These are phyloP conservation scores for Noctua comes DNA, from an alignment of 2,888 invertebrate genomes.

Conservation along the genomic window DNA sequence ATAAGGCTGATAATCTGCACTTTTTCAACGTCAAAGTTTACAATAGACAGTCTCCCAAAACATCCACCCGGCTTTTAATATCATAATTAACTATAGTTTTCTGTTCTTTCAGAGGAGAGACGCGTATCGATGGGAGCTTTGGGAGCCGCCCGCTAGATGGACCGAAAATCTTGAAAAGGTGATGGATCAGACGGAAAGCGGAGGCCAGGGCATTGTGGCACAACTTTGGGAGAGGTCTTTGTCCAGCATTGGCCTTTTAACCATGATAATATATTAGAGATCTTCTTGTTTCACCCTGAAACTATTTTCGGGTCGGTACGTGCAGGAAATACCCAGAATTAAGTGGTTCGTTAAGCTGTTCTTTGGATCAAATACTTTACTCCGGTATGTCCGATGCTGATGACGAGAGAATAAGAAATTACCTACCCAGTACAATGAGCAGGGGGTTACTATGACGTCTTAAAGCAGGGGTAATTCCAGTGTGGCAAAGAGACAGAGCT, in stretches of 20 bases:
- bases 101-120: too few species aligned
- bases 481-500: too few species aligned
- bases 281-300: not conserved
- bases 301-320: not conserved
- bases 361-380: too few species aligned
- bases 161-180: not conserved
- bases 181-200: not conserved
- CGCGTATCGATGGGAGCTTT: not conserved
- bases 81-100: too few species aligned
- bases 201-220: not conserved
- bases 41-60: too few species aligned
- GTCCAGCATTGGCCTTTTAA: not conserved
- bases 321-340: not conserved
- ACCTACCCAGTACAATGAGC: not conserved
- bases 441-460: too few species aligned
- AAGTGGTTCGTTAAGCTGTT: too few species aligned
- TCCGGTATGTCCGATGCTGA: not conserved
- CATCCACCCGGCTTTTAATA: too few species aligned
- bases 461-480: too few species aligned
- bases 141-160: not conserved
- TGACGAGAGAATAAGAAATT: not conserved
- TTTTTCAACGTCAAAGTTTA: too few species aligned
- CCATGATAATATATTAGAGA: not conserved
- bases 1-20: too few species aligned
- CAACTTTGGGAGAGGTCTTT: not conserved